Base-by-base conservation (phyloP, 2,113 vertebrate genomes). In the Etia nguti region DNA sequence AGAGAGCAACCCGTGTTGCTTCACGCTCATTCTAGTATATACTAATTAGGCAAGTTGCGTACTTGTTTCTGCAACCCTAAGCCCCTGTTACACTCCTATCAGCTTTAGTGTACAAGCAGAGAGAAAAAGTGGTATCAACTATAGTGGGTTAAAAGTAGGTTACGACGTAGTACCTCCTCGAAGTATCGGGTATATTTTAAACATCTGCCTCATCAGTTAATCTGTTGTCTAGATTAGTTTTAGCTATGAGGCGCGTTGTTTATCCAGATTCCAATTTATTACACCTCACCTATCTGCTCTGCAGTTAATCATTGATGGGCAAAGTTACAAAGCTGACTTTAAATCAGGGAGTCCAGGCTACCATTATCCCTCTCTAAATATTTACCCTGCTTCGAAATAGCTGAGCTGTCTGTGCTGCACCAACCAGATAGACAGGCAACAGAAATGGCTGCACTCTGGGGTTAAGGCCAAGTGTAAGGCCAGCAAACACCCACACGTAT, bases 281-380 rank as follows among this genome's bases (percentile, higher is more conserved):
- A 46, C 34, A 57, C 70, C 79, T 56, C 90, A 85, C 82, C 81
- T 83, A 86, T 79, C 86, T 50, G 41, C 55, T 83, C 18, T 12
- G 48, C 41, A 62, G 92, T 93, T 87, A 94, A 92, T 91, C 86
- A 92, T 93, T 92, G 79, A 91, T 38, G 36, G 88, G 60, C 90
- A 90, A 86, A 81, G 89, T 88, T 92, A 50, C 80, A 75, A 82
- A 87, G 88, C 87, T 73, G 85, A 90, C 87, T 92, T 91, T 84
- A 88, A 92, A 93, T 91, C 85, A 88, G 82, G 88, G 83, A 94
- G 91, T 91, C 90, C 84, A 91, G 86, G 92, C 89, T 81, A 82
- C 60, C 83, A 86, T 93, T 91, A 93, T 90, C 87, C 82, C 57
- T 94, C 75, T 93, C 85, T 86, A 96, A 96, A 96, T 96, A 94